Conservation (phyloP, 2,888 invertebrate genomes). For the Leptinotarsa rubiginosa region DNA sequence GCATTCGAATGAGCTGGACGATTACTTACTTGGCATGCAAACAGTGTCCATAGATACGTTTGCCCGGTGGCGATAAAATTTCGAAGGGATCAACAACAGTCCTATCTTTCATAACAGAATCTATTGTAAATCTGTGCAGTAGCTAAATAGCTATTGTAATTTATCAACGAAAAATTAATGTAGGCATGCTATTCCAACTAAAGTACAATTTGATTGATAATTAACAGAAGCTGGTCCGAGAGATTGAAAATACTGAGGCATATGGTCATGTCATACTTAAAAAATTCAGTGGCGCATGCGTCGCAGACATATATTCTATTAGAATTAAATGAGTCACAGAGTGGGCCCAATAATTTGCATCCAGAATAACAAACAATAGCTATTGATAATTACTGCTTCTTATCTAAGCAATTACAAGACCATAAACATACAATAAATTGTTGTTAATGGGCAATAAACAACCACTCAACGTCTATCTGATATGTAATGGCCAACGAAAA, state of each 20-base stretch:
- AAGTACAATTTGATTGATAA: too few species aligned
- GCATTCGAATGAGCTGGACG: not conserved
- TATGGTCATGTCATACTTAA: constrained; percentile 10
- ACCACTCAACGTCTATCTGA: not conserved
- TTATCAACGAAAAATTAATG: too few species aligned
- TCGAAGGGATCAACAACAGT: not conserved
- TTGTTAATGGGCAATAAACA: constrained; percentile 1
- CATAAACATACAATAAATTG: not conserved
- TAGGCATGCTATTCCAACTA: not conserved
- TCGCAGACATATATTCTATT: not conserved
- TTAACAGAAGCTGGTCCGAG: not conserved
- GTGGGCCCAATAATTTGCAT: not conserved
- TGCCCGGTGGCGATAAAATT: not conserved
- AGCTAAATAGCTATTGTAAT: too few species aligned
- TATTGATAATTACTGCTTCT: not conserved
- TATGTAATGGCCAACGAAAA: too few species aligned
- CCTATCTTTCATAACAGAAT: not conserved
- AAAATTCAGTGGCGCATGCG: not conserved
- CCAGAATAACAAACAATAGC: not conserved
- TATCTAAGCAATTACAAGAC: not conserved
- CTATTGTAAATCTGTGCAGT: too few species aligned
- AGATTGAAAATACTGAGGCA: not conserved
- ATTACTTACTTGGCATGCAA: not conserved
- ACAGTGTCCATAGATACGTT: not conserved
- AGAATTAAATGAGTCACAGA: not conserved